These are phyloP conservation scores for Leuctra nigra DNA, from an alignment of 2,888 invertebrate species.

Conservation along the genomic window DNA sequence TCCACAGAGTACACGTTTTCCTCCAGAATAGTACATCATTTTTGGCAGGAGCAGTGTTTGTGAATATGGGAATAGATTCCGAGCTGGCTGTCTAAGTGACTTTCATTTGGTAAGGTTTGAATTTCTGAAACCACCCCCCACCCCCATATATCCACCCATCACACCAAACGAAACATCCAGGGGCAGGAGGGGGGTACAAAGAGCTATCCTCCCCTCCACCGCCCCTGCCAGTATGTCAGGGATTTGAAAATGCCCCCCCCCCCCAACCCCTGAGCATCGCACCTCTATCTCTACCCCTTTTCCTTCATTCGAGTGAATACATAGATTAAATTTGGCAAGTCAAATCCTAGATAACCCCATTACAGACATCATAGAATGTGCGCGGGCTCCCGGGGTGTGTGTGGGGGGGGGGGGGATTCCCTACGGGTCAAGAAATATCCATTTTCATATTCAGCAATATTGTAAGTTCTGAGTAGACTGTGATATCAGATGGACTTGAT, in stretches of 20 bases:
- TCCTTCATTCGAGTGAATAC: constrained; percentile 1
- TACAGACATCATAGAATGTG: neutral
- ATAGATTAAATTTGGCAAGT: constrained; percentile 27
- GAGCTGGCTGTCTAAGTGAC: constrained; percentile 17
- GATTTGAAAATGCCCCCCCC: neutral
- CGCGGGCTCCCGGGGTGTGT: no score
- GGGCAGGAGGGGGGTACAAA: no score
- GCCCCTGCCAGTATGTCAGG: constrained; percentile 5
- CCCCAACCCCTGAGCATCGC: no score
- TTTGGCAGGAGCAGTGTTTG: constrained; percentile 12
- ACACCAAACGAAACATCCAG: neutral
- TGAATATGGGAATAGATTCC: constrained; percentile 19
- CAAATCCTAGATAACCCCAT: constrained; percentile 14
- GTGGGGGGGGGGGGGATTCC: neutral
- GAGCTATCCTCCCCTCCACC: neutral
- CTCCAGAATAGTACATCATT: constrained; percentile 9
- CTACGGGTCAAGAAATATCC: constrained; percentile 10
- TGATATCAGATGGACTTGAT: no score
- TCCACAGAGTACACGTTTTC: no score
- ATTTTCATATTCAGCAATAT: neutral
- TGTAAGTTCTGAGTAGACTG: neutral
- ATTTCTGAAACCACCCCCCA: constrained; percentile 9
- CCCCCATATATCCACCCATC: neutral
- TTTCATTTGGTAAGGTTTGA: constrained; percentile 19
- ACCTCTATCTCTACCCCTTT: no score